A percentile compares a stretch with the other conserved stretches of the same genome.
Conservation (phyloP, 2,113 vertebrate genomes). For the Scortum barcoo region DNA sequence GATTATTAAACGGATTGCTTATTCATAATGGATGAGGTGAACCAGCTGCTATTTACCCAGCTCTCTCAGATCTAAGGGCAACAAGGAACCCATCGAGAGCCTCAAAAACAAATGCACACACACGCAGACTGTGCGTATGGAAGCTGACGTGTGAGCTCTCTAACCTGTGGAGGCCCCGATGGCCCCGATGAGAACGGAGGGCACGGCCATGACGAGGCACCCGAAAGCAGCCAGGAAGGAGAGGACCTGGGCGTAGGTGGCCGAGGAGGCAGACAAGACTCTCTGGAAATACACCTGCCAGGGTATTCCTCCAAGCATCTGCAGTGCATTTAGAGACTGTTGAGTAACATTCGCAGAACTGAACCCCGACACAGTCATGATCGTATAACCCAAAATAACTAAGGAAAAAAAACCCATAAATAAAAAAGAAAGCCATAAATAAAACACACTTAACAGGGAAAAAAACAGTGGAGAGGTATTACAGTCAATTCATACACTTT, state of each 20-base stretch:
- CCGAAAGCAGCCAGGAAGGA: conserved; percentile 97
- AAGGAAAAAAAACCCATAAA: background rate
- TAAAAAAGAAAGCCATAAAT: background rate
- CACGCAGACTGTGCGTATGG: conserved; percentile 25
- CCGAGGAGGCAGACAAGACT: conserved; percentile 97
- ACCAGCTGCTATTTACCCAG: conserved; percentile 86
- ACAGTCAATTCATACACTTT: too few species aligned
- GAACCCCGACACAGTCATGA: background rate
- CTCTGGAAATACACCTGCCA: conserved; percentile 99
- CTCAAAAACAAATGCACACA: conserved; percentile 31
- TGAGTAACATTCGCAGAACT: background rate
- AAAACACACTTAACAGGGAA: background rate
- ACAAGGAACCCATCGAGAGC: conserved; percentile 59
- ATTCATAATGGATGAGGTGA: conserved; percentile 85
- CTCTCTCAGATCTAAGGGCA: conserved; percentile 80
- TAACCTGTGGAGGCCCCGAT: conserved; percentile 98
- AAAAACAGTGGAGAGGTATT: background rate
- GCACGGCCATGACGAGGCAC: conserved; percentile 96
- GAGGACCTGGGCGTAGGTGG: conserved; percentile 96
- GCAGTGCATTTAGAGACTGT: conserved; percentile 43
- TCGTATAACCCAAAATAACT: background rate
- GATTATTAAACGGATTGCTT: conserved; percentile 79
- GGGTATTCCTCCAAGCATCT: conserved; percentile 97
- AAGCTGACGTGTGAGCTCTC: conserved; percentile 24
- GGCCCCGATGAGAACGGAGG: conserved; percentile 94